These are phyloP conservation scores for Rhyacichthys aspro DNA, from an alignment of 2,797 vertebrate genomes.

Conservation along the genomic window DNA sequence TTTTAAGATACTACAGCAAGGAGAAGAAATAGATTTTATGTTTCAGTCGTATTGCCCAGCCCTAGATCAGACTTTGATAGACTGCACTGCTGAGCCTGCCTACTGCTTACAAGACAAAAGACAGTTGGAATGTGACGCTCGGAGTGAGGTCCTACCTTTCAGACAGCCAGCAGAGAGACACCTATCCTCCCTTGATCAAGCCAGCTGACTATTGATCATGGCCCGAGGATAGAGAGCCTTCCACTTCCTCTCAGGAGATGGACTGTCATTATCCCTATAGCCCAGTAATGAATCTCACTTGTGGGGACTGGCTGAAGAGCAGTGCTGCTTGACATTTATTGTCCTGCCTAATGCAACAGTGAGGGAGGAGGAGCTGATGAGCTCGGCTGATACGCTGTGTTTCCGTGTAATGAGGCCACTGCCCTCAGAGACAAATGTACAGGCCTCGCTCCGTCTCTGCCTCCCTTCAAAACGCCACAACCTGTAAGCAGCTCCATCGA, in stretches of 20 bases:
- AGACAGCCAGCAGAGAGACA: slow-evolving; percentile 39
- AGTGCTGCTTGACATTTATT: slow-evolving; percentile 80
- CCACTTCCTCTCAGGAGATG: slow-evolving; percentile 74
- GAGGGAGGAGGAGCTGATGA: slow-evolving; percentile 68
- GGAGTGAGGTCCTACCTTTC: slow-evolving; percentile 39
- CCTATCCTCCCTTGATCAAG: slow-evolving; percentile 61
- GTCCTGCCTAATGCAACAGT: slow-evolving; percentile 72
- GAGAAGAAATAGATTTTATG: too few species aligned
- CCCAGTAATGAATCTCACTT: slow-evolving; percentile 79
- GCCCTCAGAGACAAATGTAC: slow-evolving; percentile 42
- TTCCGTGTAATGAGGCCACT: slow-evolving; percentile 60
- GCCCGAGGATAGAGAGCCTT: slow-evolving; percentile 71
- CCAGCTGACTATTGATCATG: slow-evolving; percentile 76
- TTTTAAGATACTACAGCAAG: too few species aligned
- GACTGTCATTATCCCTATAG: slow-evolving; percentile 71
- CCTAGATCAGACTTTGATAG: slow-evolving; percentile 3
- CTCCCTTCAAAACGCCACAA: slow-evolving; percentile 21
- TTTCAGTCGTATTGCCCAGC: neutral
- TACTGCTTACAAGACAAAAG: slow-evolving; percentile 23
- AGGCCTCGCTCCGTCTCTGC: slow-evolving; percentile 22
- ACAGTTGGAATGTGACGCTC: slow-evolving; percentile 17
- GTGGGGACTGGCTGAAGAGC: slow-evolving; percentile 64
- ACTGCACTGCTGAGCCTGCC: slow-evolving; percentile 23
- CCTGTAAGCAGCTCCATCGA: slow-evolving; percentile 1
- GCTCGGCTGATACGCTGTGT: slow-evolving; percentile 61